Conservation (phyloP, 2,113 vertebrate genomes). For the Siphamia tubifer region DNA sequence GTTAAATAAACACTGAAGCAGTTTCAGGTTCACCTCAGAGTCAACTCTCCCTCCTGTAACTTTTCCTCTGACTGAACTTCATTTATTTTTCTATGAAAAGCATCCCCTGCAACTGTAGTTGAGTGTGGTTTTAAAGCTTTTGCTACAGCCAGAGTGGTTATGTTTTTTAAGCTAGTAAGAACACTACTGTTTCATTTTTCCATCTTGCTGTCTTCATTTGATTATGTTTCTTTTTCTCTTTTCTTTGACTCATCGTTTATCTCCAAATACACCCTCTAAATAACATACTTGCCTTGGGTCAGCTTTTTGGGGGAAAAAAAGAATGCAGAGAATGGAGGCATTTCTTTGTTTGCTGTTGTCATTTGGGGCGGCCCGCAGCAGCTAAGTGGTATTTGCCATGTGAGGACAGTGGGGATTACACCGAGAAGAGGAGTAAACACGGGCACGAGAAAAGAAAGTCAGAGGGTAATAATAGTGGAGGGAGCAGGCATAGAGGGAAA, state of each 20-base stretch:
- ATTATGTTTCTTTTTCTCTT: background rate
- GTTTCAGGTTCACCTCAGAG: slow-evolving; percentile 2
- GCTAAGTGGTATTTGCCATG: slow-evolving; percentile 54
- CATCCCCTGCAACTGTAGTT: background rate
- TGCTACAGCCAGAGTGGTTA: background rate
- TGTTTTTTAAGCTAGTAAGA: background rate
- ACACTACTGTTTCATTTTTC: background rate
- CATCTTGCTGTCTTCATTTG: background rate
- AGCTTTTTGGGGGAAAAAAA: background rate
- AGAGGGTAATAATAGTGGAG: slow-evolving; percentile 23
- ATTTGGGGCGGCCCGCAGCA: slow-evolving; percentile 12
- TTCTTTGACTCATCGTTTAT: background rate
- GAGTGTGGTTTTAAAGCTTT: background rate
- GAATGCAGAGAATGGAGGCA: slow-evolving; percentile 37
- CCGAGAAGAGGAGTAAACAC: slow-evolving; percentile 4
- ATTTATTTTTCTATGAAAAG: background rate
- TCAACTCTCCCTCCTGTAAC: background rate
- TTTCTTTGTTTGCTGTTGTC: slow-evolving; percentile 63
- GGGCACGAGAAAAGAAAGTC: slow-evolving; percentile 18
- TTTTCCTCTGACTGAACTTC: background rate
- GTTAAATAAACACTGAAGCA: slow-evolving; percentile 21
- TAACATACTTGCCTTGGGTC: slow-evolving; percentile 1
- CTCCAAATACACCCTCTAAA: background rate
- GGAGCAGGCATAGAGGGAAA: background rate
- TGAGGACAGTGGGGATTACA: slow-evolving; percentile 21